phyloP scores from a whole-genome alignment of 2,888 invertebrate genomes.

The Pollenia griseotomentosa region DNA sequence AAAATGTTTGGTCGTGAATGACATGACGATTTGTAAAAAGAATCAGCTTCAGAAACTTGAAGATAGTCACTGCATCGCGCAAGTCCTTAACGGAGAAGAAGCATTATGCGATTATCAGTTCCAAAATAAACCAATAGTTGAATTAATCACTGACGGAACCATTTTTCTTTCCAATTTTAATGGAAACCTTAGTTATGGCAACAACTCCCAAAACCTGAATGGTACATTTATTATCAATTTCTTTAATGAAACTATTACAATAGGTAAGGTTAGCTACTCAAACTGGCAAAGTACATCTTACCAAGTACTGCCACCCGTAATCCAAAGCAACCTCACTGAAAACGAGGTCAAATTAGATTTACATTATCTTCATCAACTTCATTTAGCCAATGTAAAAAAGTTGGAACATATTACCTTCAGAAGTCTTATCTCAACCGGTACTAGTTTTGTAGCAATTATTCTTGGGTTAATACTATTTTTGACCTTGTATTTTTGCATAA shows the following conservation, averaged over 20 bases:
- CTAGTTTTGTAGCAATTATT: too few species aligned
- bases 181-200: slow-evolving; percentile 1
- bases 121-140: slow-evolving; percentile 18
- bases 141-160: slow-evolving; percentile 19
- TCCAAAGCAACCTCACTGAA: too few species aligned
- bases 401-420: background rate
- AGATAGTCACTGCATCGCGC: background rate
- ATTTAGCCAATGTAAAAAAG: slow-evolving; percentile 12
- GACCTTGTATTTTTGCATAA: too few species aligned
- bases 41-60: background rate
- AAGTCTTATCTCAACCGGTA: too few species aligned
- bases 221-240: slow-evolving; percentile 47
- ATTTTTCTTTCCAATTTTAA: slow-evolving; percentile 6
- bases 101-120: slow-evolving; percentile 24
- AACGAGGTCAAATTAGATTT: too few species aligned
- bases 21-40: too few species aligned
- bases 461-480: too few species aligned
- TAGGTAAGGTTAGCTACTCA: background rate
- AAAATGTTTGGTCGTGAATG: slow-evolving; percentile 4
- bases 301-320: too few species aligned
- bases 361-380: too few species aligned
- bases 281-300: too few species aligned
- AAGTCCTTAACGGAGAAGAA: too few species aligned
- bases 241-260: slow-evolving; percentile 24
- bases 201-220: slow-evolving; percentile 33